These are phyloP conservation scores for Gila robusta DNA, from an alignment of 2,797 vertebrate genomes.

Conservation along the genomic window DNA sequence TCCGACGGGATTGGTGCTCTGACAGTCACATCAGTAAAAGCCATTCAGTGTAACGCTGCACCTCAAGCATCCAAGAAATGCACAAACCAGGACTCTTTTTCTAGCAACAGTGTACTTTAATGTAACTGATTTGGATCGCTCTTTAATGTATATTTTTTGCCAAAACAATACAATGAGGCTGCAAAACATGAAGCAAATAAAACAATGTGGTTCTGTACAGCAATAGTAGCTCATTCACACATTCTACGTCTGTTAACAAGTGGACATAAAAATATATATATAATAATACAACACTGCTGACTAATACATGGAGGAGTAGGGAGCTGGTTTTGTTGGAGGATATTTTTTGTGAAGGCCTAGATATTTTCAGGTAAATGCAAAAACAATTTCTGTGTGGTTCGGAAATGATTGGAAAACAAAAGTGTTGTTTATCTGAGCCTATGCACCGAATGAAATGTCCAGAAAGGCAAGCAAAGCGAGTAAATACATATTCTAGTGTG, in stretches of 20 bases:
- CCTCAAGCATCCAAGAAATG: conserved; percentile 9
- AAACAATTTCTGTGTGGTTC: conserved; percentile 52
- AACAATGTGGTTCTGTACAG: conserved; percentile 86
- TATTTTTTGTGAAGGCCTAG: conserved; percentile 52
- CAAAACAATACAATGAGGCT: conserved; percentile 92
- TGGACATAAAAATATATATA: conserved; percentile 69
- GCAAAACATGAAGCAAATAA: conserved; percentile 90
- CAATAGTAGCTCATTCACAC: conserved; percentile 78
- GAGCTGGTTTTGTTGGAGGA: conserved; percentile 59
- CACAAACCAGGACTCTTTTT: conserved; percentile 60
- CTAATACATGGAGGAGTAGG: conserved; percentile 80
- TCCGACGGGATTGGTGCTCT: neutral
- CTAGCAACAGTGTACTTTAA: conserved; percentile 81
- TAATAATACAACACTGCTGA: conserved; percentile 80
- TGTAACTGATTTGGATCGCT: conserved; percentile 79
- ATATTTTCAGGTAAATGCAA: conserved; percentile 52
- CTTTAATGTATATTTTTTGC: conserved; percentile 83
- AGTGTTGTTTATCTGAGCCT: conserved; percentile 28
- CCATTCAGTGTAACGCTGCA: neutral
- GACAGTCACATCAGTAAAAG: neutral
- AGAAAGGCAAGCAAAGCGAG: conserved; percentile 52
- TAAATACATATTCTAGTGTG: conserved; percentile 38
- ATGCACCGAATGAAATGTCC: conserved; percentile 42
- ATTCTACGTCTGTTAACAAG: conserved; percentile 78
- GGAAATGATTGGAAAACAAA: conserved; percentile 38